phyloP scores from a whole-genome alignment of 2,113 vertebrate genomes.

The Cyanoliseus patagonus region DNA sequence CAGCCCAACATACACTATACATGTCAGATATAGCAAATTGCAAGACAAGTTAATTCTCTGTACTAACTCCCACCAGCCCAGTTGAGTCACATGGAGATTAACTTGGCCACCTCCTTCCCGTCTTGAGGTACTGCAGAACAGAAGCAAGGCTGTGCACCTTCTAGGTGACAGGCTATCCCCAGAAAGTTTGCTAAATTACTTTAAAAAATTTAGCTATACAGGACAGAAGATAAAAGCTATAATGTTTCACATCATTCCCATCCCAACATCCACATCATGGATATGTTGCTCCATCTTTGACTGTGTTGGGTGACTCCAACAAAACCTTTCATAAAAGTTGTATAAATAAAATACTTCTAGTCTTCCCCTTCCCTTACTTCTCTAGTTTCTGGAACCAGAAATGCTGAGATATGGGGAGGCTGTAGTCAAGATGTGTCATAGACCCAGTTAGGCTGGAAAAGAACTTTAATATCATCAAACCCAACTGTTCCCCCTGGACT shows the following conservation, averaged over 20 bases:
- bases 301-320: background rate
- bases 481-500: background rate
- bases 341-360: background rate
- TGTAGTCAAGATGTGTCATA: background rate
- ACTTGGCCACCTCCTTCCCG: background rate
- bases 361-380: background rate
- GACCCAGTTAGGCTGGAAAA: background rate
- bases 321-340: background rate
- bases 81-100: background rate
- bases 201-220: background rate
- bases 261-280: background rate
- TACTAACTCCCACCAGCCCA: background rate
- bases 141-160: background rate
- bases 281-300: background rate
- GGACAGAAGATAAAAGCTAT: background rate
- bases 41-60: background rate
- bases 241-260: background rate
- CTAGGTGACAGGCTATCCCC: background rate
- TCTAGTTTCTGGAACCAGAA: background rate
- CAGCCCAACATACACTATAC: background rate
- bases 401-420: background rate
- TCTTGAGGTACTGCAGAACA: background rate
- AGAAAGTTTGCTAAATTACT: background rate
- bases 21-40: background rate
- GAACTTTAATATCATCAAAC: background rate